Conservation (phyloP, 2,888 invertebrate genomes). For the Euplexia lucipara region DNA sequence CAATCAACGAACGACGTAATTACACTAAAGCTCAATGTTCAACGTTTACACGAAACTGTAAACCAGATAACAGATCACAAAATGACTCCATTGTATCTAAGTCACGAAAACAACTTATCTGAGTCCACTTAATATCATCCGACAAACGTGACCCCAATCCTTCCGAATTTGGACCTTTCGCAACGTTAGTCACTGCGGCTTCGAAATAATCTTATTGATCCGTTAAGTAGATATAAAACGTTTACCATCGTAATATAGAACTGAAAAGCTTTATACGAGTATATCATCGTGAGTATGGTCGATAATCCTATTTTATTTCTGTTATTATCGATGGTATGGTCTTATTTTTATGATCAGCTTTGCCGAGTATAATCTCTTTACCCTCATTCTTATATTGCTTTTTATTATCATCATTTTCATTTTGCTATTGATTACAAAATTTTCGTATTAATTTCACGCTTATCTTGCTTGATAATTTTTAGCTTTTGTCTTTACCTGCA, state of each 20-base stretch:
- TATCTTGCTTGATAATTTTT: slow-evolving; percentile 48
- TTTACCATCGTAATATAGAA: slow-evolving; percentile 52
- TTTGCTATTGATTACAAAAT: slow-evolving; percentile 28
- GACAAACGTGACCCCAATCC: slow-evolving; percentile 86
- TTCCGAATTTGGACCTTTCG: slow-evolving; percentile 70
- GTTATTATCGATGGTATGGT: slow-evolving; percentile 19
- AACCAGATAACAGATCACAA: slow-evolving; percentile 51
- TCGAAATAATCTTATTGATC: slow-evolving; percentile 57
- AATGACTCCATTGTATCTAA: slow-evolving; percentile 61
- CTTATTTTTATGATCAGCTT: slow-evolving; percentile 42
- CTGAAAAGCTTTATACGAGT: slow-evolving; percentile 51
- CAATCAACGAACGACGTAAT: slow-evolving; percentile 27
- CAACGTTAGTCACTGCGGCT: slow-evolving; percentile 44
- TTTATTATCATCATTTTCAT: slow-evolving; percentile 14
- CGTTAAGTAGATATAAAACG: slow-evolving; percentile 58
- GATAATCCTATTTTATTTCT: slow-evolving; percentile 51
- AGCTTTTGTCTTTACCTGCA: slow-evolving; percentile 45
- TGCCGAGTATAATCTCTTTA: slow-evolving; percentile 22
- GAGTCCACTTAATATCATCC: slow-evolving; percentile 83
- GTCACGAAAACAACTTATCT: slow-evolving; percentile 86
- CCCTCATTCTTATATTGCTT: slow-evolving; percentile 24
- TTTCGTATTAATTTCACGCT: slow-evolving; percentile 23
- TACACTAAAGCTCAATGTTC: slow-evolving; percentile 27
- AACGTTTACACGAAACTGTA: slow-evolving; percentile 13
- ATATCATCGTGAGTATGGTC: slow-evolving; percentile 26